These are phyloP conservation scores for Drosophila nannoptera DNA, from an alignment of 1,140 invertebrate species.

Conservation along the genomic window DNA sequence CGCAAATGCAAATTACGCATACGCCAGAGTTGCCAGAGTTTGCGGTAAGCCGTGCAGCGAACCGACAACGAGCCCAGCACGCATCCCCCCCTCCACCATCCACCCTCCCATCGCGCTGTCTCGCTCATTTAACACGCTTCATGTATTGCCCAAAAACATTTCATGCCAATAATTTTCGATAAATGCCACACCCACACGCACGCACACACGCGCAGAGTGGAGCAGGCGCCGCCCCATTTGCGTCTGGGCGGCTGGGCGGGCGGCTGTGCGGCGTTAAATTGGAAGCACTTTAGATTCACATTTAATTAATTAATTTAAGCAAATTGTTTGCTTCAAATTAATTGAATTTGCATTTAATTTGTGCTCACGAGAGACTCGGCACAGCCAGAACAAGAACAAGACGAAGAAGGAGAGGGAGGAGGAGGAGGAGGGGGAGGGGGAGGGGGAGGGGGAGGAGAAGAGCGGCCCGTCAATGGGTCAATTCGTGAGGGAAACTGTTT, in stretches of 20 bases:
- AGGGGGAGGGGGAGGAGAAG: neutral
- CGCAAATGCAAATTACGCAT: conserved; percentile 69
- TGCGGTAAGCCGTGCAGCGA: conserved; percentile 56
- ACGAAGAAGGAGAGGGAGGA: neutral
- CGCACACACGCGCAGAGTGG: conserved; percentile 12
- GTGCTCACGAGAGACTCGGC: conserved; percentile 55
- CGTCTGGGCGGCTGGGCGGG: conserved; percentile 10
- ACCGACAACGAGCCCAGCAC: conserved; percentile 18
- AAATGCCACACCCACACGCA: conserved; percentile 54
- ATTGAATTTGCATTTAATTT: conserved; percentile 79
- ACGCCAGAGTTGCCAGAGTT: conserved; percentile 69
- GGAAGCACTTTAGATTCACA: conserved; percentile 75
- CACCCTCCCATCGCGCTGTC: neutral
- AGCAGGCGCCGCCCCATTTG: conserved; percentile 8
- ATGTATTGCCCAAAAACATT: conserved; percentile 39
- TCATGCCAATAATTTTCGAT: conserved; percentile 66
- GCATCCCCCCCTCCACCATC: neutral
- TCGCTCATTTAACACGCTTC: conserved; percentile 5
- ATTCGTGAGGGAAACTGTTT: conserved; percentile 33
- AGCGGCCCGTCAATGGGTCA: conserved; percentile 37
- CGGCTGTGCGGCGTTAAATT: conserved; percentile 65
- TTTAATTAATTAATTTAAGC: conserved; percentile 79
- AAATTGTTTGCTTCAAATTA: conserved; percentile 78
- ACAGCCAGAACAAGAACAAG: conserved; percentile 5
- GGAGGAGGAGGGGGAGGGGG: neutral